Evolutionary conservation across 2,888 invertebrate species (phyloP).

Genomic region (Galeopsomyia nigrocyanea): DNA sequence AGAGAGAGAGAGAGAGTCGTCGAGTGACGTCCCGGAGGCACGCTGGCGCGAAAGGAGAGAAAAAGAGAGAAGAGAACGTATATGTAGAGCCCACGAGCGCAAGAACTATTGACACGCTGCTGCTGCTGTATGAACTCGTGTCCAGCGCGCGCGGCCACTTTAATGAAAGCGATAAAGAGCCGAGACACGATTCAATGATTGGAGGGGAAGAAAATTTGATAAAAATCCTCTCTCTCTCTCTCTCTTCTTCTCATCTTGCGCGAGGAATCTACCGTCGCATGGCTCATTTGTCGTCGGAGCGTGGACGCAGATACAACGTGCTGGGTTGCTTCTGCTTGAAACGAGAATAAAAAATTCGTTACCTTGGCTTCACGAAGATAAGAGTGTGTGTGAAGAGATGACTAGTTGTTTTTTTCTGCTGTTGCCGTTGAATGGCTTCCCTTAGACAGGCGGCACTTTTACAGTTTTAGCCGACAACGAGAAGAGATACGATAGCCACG

Average conservation of each 20-base stretch:
- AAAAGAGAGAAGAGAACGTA: no score
- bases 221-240: not conserved
- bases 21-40: no score
- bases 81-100: constrained; percentile 1
- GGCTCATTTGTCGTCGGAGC: constrained; percentile 11
- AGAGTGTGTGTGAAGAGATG: no score
- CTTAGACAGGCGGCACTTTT: not conserved
- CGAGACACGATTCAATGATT: not conserved
- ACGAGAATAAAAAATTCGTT: not conserved
- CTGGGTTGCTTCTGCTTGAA: not conserved
- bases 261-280: constrained; percentile 11
- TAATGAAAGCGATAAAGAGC: constrained; percentile 16
- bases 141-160: not conserved
- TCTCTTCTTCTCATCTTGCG: not conserved
- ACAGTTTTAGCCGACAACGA: not conserved
- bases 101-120: constrained; percentile 20
- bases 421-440: not conserved
- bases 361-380: not conserved
- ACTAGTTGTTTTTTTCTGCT: no score
- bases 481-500: constrained; percentile 31
- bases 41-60: no score
- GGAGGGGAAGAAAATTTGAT: constrained; percentile 1
- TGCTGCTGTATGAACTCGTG: not conserved
- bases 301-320: constrained; percentile 1
- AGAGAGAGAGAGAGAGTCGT: no score